Conservation (phyloP, 2,797 vertebrate genomes). For the Gobio occitaniae region DNA sequence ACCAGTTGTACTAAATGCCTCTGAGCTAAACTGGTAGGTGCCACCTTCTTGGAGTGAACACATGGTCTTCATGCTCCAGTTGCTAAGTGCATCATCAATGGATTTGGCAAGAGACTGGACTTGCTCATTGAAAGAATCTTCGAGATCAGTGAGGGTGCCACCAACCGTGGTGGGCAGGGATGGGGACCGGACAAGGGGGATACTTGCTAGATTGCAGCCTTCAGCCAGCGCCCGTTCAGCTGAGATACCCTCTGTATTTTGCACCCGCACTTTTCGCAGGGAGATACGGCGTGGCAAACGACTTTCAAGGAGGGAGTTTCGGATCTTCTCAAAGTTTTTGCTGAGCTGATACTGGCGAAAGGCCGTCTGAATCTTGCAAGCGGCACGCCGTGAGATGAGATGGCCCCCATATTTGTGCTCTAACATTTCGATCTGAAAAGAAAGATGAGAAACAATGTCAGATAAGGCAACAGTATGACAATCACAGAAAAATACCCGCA, state of each 20-base stretch:
- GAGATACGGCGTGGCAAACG: conserved; percentile 95
- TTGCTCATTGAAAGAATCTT: conserved; percentile 98
- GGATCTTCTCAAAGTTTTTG: conserved; percentile 99
- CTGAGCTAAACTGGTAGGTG: conserved; percentile 88
- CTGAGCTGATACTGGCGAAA: conserved; percentile 99
- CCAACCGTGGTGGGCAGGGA: conserved; percentile 90
- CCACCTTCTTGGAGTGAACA: conserved; percentile 93
- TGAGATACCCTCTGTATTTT: conserved; percentile 89
- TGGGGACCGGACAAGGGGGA: conserved; percentile 91
- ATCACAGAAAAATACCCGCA: neutral
- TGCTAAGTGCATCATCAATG: conserved; percentile 97
- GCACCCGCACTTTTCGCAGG: conserved; percentile 90
- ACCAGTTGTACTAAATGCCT: conserved; percentile 81
- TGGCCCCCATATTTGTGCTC: conserved; percentile 99
- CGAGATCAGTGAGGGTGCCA: conserved; percentile 91
- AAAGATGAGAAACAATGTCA: conserved; percentile 9
- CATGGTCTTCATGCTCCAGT: conserved; percentile 98
- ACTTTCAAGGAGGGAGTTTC: conserved; percentile 96
- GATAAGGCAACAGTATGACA: neutral
- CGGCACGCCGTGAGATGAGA: conserved; percentile 93
- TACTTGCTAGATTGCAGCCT: conserved; percentile 88
- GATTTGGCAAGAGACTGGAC: conserved; percentile 98
- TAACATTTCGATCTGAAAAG: conserved; percentile 98
- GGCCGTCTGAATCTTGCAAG: conserved; percentile 98
- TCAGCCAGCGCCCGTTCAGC: conserved; percentile 92